Base-by-base conservation (phyloP, 2,113 vertebrate genomes). In the Semicossyphus pulcher region DNA sequence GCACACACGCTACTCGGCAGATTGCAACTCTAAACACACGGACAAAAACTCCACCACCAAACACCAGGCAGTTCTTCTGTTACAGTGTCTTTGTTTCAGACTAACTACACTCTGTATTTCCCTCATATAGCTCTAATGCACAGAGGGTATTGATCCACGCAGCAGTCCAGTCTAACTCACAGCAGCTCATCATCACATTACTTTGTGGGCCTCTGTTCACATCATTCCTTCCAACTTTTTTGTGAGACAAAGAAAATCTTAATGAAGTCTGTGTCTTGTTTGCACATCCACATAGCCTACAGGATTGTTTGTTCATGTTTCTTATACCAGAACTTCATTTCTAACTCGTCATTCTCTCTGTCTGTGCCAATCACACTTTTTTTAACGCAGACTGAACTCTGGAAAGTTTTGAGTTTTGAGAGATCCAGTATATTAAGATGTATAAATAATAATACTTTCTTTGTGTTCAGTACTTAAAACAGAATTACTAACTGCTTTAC, bases 111-210 rank as follows among this genome's bases (percentile, higher is more conserved):
- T 25, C 23, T 70, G 39, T 48, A 4, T 60, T 41, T 56, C 14
- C 44, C 41, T 54, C 28, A 37, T 57, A 56, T 23, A 51, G 65
- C 71, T 11, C 10, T 58, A 67, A 82, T 65, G 32, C 59, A 56
- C 41, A 65, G 49, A 67, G 34, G 23, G 37, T 83, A 88, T 80
- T 32, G 73, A 84, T 87, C 49, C 52, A 23, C 37, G 58, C 61
- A 25, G 57, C 32, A 49, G 53, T 20, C 20, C 54, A 51, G 36
- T 51, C 39, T 70, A n/a, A 44, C 66, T 37, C 48, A 69, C 26
- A 39, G 49, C 32, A 25, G 62, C 66, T 73, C 53, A 8, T 44
- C 18, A 80, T 81, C 72, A 34, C 16, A 59, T 47, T 74, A 80
- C 49, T 67, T 25, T 32, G 5, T 72, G 10, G 16, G 8, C 25